Evolutionary conservation across 37 sponge, comb jelly and placozoan species (phyloP).

Genomic region (Haliclona indistincta): DNA sequence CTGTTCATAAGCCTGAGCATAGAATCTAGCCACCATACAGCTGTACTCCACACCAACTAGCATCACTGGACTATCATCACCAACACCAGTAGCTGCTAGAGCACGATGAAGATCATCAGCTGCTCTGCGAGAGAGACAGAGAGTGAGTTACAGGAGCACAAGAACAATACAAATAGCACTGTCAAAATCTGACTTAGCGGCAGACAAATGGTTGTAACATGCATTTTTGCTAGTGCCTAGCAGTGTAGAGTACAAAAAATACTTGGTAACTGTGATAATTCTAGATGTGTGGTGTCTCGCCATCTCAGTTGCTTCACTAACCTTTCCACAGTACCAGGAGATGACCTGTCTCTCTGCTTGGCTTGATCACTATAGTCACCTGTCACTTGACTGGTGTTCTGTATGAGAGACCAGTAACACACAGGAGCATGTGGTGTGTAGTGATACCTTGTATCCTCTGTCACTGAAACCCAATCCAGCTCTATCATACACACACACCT

Average conservation of each 20-base stretch:
- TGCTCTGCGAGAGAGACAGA: conserved; percentile 26
- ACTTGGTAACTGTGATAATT: too few relatives aligned
- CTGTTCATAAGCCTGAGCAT: conserved; percentile 67
- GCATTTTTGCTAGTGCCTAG: too few relatives aligned
- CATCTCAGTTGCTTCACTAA: neutral
- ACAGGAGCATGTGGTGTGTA: neutral
- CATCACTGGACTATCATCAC: conserved; percentile 51
- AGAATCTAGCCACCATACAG: conserved; percentile 51
- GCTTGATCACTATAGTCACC: conserved; percentile 46
- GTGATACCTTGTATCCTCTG: conserved; percentile 49
- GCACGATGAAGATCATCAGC: conserved; percentile 57
- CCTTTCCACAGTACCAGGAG: conserved; percentile 15
- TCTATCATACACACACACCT: conserved; percentile 68
- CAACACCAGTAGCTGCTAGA: conserved; percentile 13
- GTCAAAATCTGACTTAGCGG: too few relatives aligned
- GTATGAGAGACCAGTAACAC: neutral
- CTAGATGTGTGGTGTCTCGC: too few relatives aligned
- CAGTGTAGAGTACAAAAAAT: too few relatives aligned
- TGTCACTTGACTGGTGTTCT: conserved; percentile 50
- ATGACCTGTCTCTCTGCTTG: conserved; percentile 33
- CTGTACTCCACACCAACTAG: conserved; percentile 58
- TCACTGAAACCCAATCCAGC: conserved; percentile 67
- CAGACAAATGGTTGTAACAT: too few relatives aligned
- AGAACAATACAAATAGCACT: too few relatives aligned
- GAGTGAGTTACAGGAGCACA: neutral